These are phyloP conservation scores for Triplophysa tibetana DNA, from an alignment of 2,113 vertebrate genomes.

Conservation along the genomic window DNA sequence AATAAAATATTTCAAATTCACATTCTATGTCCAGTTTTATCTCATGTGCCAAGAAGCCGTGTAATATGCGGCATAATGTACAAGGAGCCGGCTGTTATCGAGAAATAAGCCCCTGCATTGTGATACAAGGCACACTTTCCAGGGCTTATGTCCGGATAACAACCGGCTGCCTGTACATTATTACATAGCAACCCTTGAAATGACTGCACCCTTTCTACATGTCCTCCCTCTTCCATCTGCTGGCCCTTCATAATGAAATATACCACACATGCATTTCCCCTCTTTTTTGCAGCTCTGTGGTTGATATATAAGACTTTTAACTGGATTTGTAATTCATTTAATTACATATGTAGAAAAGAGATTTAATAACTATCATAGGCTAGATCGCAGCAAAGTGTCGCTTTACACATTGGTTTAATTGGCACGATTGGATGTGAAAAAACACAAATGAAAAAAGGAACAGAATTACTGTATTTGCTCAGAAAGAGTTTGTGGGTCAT, in stretches of 20 bases:
- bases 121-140: too few species aligned
- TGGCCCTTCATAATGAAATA: constrained; percentile 3
- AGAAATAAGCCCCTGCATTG: too few species aligned
- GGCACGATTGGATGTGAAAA: constrained; percentile 31
- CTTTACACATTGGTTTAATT: neutral
- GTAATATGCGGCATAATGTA: too few species aligned
- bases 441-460: constrained; percentile 24
- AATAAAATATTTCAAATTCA: too few species aligned
- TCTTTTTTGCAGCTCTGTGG: neutral
- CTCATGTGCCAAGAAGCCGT: too few species aligned
- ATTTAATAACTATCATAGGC: neutral
- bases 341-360: neutral
- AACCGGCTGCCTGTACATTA: neutral
- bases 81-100: too few species aligned
- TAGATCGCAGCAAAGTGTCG: neutral
- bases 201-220: constrained; percentile 5
- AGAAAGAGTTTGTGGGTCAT: constrained; percentile 61
- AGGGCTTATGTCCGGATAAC: neutral
- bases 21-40: too few species aligned
- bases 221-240: neutral
- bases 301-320: constrained; percentile 57
- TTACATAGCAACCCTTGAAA: neutral
- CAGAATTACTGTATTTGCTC: constrained; percentile 58
- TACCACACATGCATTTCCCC: neutral
- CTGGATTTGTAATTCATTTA: neutral